phyloP scores from a whole-genome alignment of 30 jellyfish, hydroid and myxozoan genomes.

The Sanderia malayensis region DNA sequence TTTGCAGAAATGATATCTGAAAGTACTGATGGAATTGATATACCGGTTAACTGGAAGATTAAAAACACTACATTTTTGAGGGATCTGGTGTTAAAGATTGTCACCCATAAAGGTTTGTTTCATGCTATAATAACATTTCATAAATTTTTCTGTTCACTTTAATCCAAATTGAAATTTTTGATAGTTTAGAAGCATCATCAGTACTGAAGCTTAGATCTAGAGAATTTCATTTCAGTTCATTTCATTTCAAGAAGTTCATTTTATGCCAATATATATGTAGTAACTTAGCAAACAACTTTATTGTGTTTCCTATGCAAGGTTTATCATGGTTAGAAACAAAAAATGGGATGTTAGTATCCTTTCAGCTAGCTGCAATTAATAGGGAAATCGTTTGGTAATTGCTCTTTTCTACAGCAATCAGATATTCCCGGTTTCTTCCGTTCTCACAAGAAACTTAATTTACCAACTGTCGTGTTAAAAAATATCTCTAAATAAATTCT shows the following conservation, averaged over 20 bases:
- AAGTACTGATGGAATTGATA: not conserved
- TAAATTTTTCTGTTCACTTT: not conserved
- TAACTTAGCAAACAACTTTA: no score
- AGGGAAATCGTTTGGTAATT: conserved; percentile 1
- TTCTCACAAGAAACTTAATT: conserved; percentile 1
- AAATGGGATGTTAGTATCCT: conserved; percentile 1
- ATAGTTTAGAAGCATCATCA: not conserved
- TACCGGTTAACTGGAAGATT: conserved; percentile 1
- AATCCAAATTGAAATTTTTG: not conserved
- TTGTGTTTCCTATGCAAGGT: not conserved
- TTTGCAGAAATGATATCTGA: conserved; percentile 1
- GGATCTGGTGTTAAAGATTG: conserved; percentile 1
- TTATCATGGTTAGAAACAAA: not conserved
- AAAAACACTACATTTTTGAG: not conserved
- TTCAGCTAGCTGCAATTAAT: conserved; percentile 2
- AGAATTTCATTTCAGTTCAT: conserved; percentile 1
- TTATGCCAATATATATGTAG: not conserved
- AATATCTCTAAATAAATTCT: not conserved
- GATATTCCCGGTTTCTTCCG: not conserved
- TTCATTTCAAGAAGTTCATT: conserved; percentile 1
- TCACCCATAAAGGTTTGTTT: not conserved
- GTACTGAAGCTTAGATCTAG: conserved; percentile 2
- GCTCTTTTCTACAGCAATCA: conserved; percentile 1
- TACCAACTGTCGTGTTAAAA: conserved; percentile 1
- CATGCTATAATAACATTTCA: not conserved